These are phyloP conservation scores for Neopelma chrysocephalum DNA, from an alignment of 2,797 vertebrate species.

Conservation along the genomic window DNA sequence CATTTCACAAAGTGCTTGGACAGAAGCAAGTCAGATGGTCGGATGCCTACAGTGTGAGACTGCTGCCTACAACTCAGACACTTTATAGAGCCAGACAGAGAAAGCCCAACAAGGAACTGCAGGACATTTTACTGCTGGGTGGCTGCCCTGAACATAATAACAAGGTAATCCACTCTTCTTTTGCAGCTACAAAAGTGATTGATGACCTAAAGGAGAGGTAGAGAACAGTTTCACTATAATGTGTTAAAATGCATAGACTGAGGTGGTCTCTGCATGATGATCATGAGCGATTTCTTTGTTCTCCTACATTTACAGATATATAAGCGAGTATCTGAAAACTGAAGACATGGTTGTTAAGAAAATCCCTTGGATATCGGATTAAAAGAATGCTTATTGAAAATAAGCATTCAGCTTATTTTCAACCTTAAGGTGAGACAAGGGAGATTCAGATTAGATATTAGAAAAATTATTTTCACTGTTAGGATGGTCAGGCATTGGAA, in stretches of 20 bases:
- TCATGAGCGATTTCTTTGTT: fast-evolving
- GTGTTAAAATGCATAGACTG: background rate
- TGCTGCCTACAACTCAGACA: background rate
- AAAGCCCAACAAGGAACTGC: background rate
- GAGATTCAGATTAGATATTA: background rate
- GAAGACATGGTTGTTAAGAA: background rate
- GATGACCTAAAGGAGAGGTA: background rate
- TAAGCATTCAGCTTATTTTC: background rate
- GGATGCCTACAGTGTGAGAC: background rate
- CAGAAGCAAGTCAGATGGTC: background rate
- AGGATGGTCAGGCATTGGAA: background rate
- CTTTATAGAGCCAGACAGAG: background rate
- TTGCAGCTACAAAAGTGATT: background rate
- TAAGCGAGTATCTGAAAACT: background rate
- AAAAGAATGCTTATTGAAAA: background rate
- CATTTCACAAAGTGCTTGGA: background rate
- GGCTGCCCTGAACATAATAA: background rate
- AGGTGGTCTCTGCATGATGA: background rate
- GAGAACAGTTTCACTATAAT: background rate
- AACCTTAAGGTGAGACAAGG: background rate
- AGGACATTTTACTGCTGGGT: background rate
- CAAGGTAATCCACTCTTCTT: background rate
- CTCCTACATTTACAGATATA: background rate
- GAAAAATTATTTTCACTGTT: background rate
- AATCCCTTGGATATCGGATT: background rate